phyloP scores from a whole-genome alignment of 2,113 vertebrate genomes.

The Elephas maximus region DNA sequence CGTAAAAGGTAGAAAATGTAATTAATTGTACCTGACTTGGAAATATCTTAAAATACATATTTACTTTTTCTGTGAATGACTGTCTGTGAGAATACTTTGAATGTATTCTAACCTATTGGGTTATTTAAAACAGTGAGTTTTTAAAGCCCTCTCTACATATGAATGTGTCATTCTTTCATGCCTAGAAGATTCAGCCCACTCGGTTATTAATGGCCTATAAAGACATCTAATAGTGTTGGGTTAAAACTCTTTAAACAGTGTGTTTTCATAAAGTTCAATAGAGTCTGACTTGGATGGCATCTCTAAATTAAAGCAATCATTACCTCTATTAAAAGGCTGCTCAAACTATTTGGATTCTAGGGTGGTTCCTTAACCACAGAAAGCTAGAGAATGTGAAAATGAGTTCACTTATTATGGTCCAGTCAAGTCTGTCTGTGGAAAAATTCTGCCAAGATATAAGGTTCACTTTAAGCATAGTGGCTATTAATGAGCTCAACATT shows the following conservation, averaged over 20 bases:
- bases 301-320: conserved; percentile 1
- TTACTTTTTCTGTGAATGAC: not conserved
- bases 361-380: not conserved
- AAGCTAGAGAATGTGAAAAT: not conserved
- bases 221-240: not conserved
- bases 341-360: not conserved
- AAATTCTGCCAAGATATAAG: not conserved
- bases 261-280: conserved; percentile 19
- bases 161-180: not conserved
- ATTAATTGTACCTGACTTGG: not conserved
- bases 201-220: not conserved
- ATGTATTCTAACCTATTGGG: not conserved
- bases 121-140: not conserved
- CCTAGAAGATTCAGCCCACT: not conserved
- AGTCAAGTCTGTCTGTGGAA: not conserved
- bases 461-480: not conserved
- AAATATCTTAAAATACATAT: not conserved
- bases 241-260: conserved; percentile 23
- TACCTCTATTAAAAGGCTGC: not conserved
- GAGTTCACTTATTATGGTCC: not conserved
- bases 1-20: not conserved
- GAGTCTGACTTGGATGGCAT: not conserved
- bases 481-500: not conserved
- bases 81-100: not conserved
- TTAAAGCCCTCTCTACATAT: not conserved